These are phyloP conservation scores for Caenorhabditis uteleia DNA, from an alignment of 2,888 invertebrate species.

Conservation along the genomic window DNA sequence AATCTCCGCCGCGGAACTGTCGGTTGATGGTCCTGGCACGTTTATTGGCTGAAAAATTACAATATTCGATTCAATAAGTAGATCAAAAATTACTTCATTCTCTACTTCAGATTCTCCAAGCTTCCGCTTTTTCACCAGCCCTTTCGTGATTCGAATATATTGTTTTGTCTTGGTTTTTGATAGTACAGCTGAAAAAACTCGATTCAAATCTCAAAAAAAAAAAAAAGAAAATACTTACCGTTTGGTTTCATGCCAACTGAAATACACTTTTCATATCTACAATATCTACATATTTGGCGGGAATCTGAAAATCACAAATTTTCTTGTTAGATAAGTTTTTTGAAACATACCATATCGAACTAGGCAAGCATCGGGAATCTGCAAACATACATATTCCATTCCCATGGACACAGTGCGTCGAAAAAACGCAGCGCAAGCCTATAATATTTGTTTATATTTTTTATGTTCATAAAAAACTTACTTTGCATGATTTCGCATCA, in stretches of 20 bases:
- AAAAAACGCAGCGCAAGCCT: constrained; percentile 35
- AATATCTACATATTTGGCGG: constrained; percentile 6
- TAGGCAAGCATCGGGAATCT: constrained; percentile 14
- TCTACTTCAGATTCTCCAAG: not conserved
- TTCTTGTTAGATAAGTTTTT: not conserved
- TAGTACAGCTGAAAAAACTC: constrained; percentile 18
- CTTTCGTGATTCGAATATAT: constrained; percentile 28
- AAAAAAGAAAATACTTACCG: constrained; percentile 9
- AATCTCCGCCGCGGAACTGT: constrained; percentile 4
- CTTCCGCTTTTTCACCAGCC: constrained; percentile 12
- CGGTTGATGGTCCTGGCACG: constrained; percentile 19
- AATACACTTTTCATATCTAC: constrained; percentile 14
- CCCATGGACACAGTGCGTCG: constrained; percentile 30
- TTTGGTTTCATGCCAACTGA: constrained; percentile 13
- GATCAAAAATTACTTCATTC: not conserved
- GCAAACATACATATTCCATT: constrained; percentile 18
- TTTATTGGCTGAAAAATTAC: constrained; percentile 6
- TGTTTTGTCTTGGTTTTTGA: constrained; percentile 27
- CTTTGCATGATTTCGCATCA: constrained; percentile 29
- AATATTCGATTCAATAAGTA: too few species aligned
- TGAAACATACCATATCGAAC: constrained; percentile 4
- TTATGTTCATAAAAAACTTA: constrained; percentile 1
- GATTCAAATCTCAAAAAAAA: not conserved
- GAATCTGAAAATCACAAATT: not conserved
- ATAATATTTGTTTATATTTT: not conserved